Percentiles rank a stretch among this genome's conserved stretches.
Conservation (phyloP, 2,113 vertebrate species). For the Otus sunia region DNA sequence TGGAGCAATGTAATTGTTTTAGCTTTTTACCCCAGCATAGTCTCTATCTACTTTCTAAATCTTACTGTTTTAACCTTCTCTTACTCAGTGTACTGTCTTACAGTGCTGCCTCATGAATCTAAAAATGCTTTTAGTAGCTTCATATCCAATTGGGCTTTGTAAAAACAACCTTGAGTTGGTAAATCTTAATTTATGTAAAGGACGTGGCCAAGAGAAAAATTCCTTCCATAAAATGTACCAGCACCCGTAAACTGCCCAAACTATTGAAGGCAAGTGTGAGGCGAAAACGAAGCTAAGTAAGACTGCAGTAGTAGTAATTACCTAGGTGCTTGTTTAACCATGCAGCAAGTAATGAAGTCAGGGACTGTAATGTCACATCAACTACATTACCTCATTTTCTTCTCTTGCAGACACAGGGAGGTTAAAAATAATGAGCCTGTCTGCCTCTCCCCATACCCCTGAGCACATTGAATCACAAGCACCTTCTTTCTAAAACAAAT, state of each 20-base stretch:
- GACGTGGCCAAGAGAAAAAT: background rate
- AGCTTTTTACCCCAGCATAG: background rate
- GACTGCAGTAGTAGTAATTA: background rate
- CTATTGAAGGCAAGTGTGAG: background rate
- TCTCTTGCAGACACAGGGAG: slow-evolving; percentile 51
- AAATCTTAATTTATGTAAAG: background rate
- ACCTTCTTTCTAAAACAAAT: slow-evolving; percentile 88
- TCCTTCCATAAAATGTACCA: background rate
- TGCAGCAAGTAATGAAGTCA: slow-evolving; percentile 59
- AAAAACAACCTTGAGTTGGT: background rate
- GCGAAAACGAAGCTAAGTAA: background rate
- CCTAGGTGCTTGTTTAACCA: slow-evolving; percentile 32
- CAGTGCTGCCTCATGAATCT: background rate
- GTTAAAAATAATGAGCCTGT: slow-evolving; percentile 69
- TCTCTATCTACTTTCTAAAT: background rate
- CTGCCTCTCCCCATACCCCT: slow-evolving; percentile 57
- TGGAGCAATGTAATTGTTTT: background rate
- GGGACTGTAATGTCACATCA: slow-evolving; percentile 32
- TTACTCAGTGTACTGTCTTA: background rate
- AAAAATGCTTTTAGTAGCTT: background rate
- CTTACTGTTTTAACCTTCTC: background rate
- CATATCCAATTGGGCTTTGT: background rate
- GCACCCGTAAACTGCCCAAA: background rate
- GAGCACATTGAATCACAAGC: slow-evolving; percentile 77
- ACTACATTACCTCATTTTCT: slow-evolving; percentile 47